These are phyloP conservation scores for Phylloscopus collybita DNA, from an alignment of 2,797 vertebrate genomes.

Conservation along the genomic window DNA sequence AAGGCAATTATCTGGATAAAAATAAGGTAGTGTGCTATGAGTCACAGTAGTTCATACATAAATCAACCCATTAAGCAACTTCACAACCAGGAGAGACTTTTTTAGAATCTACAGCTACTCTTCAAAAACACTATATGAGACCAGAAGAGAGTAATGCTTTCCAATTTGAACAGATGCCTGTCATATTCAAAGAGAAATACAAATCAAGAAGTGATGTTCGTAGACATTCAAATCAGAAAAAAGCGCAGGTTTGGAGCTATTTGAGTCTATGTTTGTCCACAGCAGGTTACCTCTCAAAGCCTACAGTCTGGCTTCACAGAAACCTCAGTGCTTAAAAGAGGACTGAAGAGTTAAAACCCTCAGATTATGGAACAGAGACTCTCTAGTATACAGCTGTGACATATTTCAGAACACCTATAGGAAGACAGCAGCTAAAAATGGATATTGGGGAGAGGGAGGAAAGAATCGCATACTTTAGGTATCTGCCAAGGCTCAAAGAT, in stretches of 20 bases:
- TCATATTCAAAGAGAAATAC: neutral
- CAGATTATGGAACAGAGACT: neutral
- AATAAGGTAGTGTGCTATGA: neutral
- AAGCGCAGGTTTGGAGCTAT: neutral
- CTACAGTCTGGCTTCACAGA: neutral
- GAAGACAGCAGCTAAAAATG: neutral
- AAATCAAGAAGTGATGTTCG: neutral
- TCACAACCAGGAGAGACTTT: neutral
- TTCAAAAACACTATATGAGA: neutral
- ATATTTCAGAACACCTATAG: neutral
- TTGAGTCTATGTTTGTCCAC: neutral
- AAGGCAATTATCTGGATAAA: slow-evolving; percentile 52
- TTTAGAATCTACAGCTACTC: neutral
- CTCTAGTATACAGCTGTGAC: neutral
- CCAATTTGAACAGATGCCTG: neutral
- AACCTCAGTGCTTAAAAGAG: neutral
- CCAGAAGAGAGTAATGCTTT: neutral
- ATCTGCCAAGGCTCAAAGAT: neutral
- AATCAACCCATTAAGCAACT: slow-evolving; percentile 19
- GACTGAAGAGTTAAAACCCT: neutral
- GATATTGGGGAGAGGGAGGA: neutral
- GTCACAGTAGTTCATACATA: slow-evolving; percentile 22
- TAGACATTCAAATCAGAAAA: neutral
- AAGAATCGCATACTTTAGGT: neutral
- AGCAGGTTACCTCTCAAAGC: neutral